Evolutionary conservation across 2,797 vertebrate genomes (phyloP).

Genomic region (Rhinophrynus dorsalis): DNA sequence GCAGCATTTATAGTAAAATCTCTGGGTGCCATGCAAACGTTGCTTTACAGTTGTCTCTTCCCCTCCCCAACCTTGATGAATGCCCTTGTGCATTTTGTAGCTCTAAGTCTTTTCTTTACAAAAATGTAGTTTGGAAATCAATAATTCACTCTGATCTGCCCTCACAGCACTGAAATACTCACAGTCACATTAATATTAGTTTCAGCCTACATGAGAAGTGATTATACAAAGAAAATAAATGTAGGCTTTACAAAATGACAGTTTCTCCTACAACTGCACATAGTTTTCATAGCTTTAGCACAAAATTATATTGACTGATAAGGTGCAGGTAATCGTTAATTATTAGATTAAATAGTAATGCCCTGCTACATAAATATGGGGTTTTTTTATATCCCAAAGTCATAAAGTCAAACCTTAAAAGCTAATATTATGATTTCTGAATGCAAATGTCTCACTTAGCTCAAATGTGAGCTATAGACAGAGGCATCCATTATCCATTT

Average conservation of each 20-base stretch:
- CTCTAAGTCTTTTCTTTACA: slow-evolving; percentile 41
- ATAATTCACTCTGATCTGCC: slow-evolving; percentile 45
- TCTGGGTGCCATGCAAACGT: not conserved
- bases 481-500: slow-evolving; percentile 31
- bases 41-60: not conserved
- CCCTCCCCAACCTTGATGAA: slow-evolving; percentile 30
- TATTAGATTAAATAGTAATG: not conserved
- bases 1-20: slow-evolving; percentile 4
- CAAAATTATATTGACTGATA: not conserved
- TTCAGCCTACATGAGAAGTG: slow-evolving; percentile 8
- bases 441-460: slow-evolving; percentile 28
- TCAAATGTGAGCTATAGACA: not conserved
- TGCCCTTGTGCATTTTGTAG: slow-evolving; percentile 12
- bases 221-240: slow-evolving; percentile 44
- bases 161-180: slow-evolving; percentile 17
- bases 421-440: slow-evolving; percentile 20
- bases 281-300: not conserved
- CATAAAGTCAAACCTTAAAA: slow-evolving; percentile 13
- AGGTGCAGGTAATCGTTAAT: not conserved
- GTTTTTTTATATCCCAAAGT: slow-evolving; percentile 22
- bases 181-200: slow-evolving; percentile 37
- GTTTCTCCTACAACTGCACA: not conserved
- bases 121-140: slow-evolving; percentile 44
- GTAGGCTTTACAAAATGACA: slow-evolving; percentile 3
- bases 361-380: not conserved